A percentile compares a stretch with the other conserved stretches of the same genome.
These are phyloP conservation scores for Leptobrachium leishanense DNA, from an alignment of 2,113 vertebrate species.

Conservation along the genomic window DNA sequence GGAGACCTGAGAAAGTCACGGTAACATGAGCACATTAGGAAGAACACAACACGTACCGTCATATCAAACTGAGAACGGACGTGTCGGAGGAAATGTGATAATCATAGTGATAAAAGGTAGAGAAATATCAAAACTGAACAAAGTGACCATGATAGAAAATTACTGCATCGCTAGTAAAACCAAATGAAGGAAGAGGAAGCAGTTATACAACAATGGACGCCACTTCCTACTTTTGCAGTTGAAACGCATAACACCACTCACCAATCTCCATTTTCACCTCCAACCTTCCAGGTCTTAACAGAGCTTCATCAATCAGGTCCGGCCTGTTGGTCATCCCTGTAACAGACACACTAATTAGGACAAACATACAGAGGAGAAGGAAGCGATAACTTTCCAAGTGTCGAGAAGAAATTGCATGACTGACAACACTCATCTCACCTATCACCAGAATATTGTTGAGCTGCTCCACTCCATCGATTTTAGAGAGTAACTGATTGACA, in stretches of 20 bases:
- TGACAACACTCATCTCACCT: slow-evolving; percentile 64
- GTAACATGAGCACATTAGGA: not conserved
- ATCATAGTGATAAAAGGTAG: too few relatives aligned
- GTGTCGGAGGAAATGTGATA: too few relatives aligned
- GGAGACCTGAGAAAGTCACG: slow-evolving; percentile 72
- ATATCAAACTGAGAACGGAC: too few relatives aligned
- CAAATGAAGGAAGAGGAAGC: not conserved
- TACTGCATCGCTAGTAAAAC: too few relatives aligned
- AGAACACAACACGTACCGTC: not conserved
- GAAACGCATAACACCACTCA: slow-evolving; percentile 57
- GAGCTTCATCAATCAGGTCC: slow-evolving; percentile 94
- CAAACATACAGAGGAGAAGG: not conserved
- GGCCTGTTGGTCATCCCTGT: slow-evolving; percentile 97
- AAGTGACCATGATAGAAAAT: too few relatives aligned
- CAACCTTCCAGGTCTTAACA: slow-evolving; percentile 89
- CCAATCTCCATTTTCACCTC: slow-evolving; percentile 99
- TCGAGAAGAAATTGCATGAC: not conserved
- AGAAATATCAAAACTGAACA: not conserved
- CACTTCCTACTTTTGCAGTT: not conserved
- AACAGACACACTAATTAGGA: slow-evolving; percentile 41
- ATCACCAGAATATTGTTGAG: slow-evolving; percentile 98
- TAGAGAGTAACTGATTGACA: slow-evolving; percentile 95
- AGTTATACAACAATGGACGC: not conserved
- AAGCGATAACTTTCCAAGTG: not conserved
- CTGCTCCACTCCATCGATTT: slow-evolving; percentile 95